Evolutionary conservation across 1,140 invertebrate species (phyloP), one percentile per base, ranked within the genome.

Genomic region (Procambarus virginalis): DNA sequence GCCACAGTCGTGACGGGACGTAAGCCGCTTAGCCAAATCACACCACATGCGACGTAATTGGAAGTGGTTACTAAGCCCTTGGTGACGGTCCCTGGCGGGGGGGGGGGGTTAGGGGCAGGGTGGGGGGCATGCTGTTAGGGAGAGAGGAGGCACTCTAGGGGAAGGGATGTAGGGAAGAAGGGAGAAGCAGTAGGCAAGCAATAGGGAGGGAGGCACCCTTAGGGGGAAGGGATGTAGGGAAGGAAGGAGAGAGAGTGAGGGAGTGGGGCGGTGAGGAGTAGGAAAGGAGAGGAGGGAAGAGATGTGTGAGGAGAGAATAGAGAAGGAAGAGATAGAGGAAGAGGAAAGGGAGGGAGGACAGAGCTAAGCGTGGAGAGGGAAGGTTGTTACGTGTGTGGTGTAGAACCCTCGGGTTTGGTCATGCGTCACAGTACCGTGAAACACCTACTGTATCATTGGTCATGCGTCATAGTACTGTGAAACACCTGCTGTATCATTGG

Each of bases 41-140:
- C 78, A 80, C 49, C 78, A 58, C 78, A 80, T 80, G 78, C 34
- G 78, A 20, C 51, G 51, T 80, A 80, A 80, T 79, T 80, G 78
- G 78, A 51, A 51, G 78, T 55, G 78, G 78, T 58, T 58, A 45
- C 20, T 80, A 80, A 80, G 55, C 49, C 49, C 78, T 22, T 79
- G 58, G 34, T 60, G 34, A 58, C 49, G 34, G 51, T 34, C 8
- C 14, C n/a, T 45, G 49, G 8, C 9, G 12, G 49, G n/a, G 14
- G 46, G n/a, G 20, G 34, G 1, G 51, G n/a, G 58, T 12, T 22
- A 60, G 49, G 3, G 34, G 12, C 20, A 45, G 10, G 58, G 76
- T 3, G 51, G 17, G 22, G 55, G 60, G 76, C n/a, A 22, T n/a
- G 17, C 9, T 45, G 8, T 2, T 17, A 64, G 80, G n/a, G 80